phyloP scores from a whole-genome alignment of 2,888 invertebrate species.

The Seladonia tumulorum region DNA sequence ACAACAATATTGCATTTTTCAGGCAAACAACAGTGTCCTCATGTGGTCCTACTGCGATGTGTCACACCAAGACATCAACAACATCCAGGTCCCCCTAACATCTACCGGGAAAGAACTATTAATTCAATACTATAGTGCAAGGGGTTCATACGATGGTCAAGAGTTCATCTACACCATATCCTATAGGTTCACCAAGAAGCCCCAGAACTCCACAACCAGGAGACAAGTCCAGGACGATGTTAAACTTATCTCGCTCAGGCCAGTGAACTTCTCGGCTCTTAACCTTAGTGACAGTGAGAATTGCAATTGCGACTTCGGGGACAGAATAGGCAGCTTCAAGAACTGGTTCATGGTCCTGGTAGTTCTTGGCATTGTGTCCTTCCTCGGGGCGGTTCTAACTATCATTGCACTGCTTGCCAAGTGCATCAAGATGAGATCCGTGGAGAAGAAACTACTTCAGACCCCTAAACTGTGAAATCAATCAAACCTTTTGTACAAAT shows the following conservation, averaged over 20 bases:
- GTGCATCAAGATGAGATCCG: conserved; percentile 74
- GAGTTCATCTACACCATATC: conserved; percentile 79
- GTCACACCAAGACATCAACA: conserved; percentile 78
- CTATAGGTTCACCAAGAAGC: conserved; percentile 75
- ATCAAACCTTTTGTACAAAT: conserved; percentile 28
- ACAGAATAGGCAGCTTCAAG: conserved; percentile 78
- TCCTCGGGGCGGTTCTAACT: conserved; percentile 77
- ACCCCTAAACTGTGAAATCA: conserved; percentile 74
- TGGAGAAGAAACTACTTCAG: conserved; percentile 77
- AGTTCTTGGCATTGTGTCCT: conserved; percentile 78
- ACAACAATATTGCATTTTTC: conserved; percentile 24
- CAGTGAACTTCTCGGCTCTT: conserved; percentile 77
- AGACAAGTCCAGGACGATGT: conserved; percentile 70
- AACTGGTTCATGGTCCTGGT: conserved; percentile 80
- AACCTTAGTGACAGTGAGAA: conserved; percentile 76
- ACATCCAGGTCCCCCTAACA: conserved; percentile 78
- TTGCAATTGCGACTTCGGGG: conserved; percentile 78
- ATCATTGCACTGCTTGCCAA: conserved; percentile 76
- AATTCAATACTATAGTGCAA: conserved; percentile 78
- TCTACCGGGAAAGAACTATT: conserved; percentile 76
- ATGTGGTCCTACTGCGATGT: conserved; percentile 79
- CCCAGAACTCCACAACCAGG: conserved; percentile 67
- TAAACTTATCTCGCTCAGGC: conserved; percentile 76
- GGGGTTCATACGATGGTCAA: conserved; percentile 78
- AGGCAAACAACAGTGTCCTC: conserved; percentile 72